Conservation (phyloP, 2,113 vertebrate genomes). For the Tursiops truncatus region DNA sequence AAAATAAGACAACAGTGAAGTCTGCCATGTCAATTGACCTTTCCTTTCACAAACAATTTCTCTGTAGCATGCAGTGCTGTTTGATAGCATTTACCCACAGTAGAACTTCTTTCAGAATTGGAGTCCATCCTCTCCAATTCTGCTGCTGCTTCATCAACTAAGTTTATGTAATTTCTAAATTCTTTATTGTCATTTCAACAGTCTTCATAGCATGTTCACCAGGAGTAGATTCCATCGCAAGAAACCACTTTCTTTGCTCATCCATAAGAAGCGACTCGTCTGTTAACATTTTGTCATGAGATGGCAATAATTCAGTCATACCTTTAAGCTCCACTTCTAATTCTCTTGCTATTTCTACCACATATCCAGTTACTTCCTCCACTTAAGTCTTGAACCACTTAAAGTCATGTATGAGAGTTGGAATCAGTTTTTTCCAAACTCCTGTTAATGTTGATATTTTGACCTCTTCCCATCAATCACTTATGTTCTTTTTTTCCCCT, state of each 20-base stretch:
- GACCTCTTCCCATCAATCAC: background rate
- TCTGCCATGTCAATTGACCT: background rate
- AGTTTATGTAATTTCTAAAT: background rate
- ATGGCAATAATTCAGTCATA: background rate
- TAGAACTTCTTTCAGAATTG: background rate
- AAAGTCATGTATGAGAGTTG: background rate
- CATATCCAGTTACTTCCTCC: background rate
- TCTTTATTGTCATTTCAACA: background rate
- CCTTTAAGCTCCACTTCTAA: background rate
- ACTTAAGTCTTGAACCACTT: background rate
- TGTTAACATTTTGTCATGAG: background rate
- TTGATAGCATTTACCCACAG: background rate
- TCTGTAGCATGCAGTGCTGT: background rate
- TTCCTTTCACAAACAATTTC: background rate
- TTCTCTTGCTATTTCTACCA: background rate
- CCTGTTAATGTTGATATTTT: background rate
- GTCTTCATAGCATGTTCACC: background rate
- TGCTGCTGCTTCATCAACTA: background rate
- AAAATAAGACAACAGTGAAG: background rate
- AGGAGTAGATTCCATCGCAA: background rate
- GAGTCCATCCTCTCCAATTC: background rate
- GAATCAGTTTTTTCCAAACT: background rate
- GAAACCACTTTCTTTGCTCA: background rate
- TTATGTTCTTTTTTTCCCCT: background rate
- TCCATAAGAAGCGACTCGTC: background rate